These are phyloP conservation scores for Punctoribates punctum DNA, from an alignment of 2,888 invertebrate genomes.

Conservation along the genomic window DNA sequence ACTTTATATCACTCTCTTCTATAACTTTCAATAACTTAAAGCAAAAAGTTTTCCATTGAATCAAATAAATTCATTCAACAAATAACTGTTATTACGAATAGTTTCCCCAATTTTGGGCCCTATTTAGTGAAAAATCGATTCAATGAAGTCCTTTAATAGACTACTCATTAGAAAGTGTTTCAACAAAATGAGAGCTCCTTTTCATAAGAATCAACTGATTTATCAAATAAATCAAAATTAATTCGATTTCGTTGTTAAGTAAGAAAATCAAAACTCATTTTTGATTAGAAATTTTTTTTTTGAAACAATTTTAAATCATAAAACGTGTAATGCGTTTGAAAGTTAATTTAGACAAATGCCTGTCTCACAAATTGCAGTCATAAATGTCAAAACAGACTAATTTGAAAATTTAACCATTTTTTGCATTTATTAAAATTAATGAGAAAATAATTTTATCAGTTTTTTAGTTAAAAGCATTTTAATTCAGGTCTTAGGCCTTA, in stretches of 20 bases:
- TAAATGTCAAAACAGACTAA: conserved; percentile 15
- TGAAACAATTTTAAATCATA: background rate
- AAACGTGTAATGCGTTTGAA: background rate
- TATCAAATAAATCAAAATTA: too few species aligned
- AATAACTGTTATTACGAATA: too few species aligned
- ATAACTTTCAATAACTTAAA: background rate
- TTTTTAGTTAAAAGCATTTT: conserved; percentile 9
- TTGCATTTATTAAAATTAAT: conserved; percentile 17
- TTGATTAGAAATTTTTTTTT: background rate
- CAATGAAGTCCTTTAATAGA: too few species aligned
- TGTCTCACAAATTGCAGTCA: conserved; percentile 1
- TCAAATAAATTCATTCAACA: too few species aligned
- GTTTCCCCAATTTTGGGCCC: too few species aligned
- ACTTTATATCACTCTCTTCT: conserved; percentile 17
- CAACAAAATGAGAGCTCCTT: too few species aligned
- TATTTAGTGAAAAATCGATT: too few species aligned
- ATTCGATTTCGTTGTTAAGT: too few species aligned
- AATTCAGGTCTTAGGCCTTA: background rate
- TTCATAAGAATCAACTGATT: too few species aligned
- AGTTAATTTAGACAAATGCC: conserved; percentile 23
- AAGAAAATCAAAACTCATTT: background rate
- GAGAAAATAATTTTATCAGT: conserved; percentile 1
- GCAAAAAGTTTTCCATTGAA: too few species aligned
- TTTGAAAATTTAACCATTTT: conserved; percentile 9
- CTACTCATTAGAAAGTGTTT: too few species aligned